Base-by-base conservation (phyloP, 2,113 vertebrate species). In the Platysternon megacephalum region DNA sequence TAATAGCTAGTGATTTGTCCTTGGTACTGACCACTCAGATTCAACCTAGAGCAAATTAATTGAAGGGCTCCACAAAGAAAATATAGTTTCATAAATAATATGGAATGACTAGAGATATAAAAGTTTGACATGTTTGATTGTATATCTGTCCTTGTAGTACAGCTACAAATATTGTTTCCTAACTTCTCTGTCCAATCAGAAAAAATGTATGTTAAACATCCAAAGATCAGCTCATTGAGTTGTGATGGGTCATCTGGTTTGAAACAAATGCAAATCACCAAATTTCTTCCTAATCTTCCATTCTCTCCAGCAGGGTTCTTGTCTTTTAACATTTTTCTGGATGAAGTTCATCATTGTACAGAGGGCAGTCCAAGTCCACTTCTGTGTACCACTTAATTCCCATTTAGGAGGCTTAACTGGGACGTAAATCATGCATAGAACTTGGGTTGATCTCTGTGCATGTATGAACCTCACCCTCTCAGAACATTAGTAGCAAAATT, bases 281-380 rank as follows among this genome's bases (percentile, higher is more conserved):
- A 19, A 3, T 32, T 52, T 0, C 8, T 68, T 78, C 19, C 2
- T 80, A 9, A 74, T 26, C 10, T 72, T 17, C 46, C 3, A 4
- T 12, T 11, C 10, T 87, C 52, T 68, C 28, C 53, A 8, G n/a
- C 74, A 5, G 1, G 19, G 2, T 29, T 29, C 44, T 48, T 72
- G 4, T 44, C 76, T 16, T 51, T 68, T 46, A 26, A 29, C 8
- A 1, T 3, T 0, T 68, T 12, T 28, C 55, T 0, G n/a, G 46
- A 39, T 88, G 49, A 84, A 86, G 46, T 10, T 42, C 1, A 1
- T 2, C 35, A 1, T 32, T 55, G 11, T 39, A n/a, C 3, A 46
- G 21, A 84, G 44, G 39, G 5, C 16, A 82, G 55, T 6, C 5
- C 10, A 24, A 44, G 39, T 28, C 12, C 7, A 39, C 14, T n/a